phyloP scores from a whole-genome alignment of 92 coral and sea anemone genomes.

The Anthopleura xanthogrammica region DNA sequence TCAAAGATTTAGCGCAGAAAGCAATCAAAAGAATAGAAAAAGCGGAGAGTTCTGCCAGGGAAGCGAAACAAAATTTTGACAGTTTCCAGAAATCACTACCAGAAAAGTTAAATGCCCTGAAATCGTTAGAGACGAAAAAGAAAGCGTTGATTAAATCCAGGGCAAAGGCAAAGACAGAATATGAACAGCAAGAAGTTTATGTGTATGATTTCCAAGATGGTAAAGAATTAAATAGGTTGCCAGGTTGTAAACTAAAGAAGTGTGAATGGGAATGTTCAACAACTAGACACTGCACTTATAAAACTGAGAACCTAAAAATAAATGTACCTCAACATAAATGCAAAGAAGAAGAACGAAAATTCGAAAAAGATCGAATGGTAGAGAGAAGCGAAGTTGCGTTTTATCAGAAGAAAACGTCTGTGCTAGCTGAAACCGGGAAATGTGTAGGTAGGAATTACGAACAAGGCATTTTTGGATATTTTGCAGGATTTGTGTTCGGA shows the following conservation, averaged over 20 bases:
- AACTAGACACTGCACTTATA: slow-evolving; percentile 8
- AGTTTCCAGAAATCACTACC: background rate
- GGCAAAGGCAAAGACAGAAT: background rate
- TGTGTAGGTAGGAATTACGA: background rate
- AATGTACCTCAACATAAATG: background rate
- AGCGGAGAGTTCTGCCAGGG: slow-evolving; percentile 21
- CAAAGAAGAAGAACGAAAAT: background rate
- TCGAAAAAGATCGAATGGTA: background rate
- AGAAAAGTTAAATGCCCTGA: background rate
- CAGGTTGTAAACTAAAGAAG: slow-evolving; percentile 16
- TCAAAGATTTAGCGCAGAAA: slow-evolving; percentile 11
- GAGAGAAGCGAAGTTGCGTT: background rate
- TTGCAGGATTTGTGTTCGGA: background rate
- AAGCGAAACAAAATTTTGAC: background rate
- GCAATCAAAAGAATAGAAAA: slow-evolving; percentile 27
- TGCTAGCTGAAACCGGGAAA: background rate
- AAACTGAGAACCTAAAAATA: slow-evolving; percentile 1
- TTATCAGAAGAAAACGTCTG: background rate
- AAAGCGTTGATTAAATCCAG: background rate
- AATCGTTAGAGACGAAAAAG: background rate
- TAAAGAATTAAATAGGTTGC: background rate
- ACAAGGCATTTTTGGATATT: background rate
- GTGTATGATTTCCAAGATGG: background rate
- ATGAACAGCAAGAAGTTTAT: background rate
- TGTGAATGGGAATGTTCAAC: slow-evolving; percentile 12